Percentiles rank a stretch among this genome's conserved stretches.
phyloP scores from a whole-genome alignment of 2,797 vertebrate genomes.

The Gobio occitaniae region DNA sequence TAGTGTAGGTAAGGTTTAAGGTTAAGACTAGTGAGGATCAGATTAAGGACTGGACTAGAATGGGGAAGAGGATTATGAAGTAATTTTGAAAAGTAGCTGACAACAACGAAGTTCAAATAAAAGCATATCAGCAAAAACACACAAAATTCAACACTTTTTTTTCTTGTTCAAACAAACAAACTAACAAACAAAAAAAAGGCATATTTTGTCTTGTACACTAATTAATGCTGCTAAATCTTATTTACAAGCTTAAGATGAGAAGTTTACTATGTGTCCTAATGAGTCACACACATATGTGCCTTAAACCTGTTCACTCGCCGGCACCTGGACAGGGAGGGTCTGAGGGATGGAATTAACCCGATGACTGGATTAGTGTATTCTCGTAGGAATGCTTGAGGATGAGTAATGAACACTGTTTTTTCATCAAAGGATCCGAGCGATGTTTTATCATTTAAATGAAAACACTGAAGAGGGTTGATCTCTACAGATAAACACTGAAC shows the following conservation, averaged over 20 bases:
- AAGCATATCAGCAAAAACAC: not conserved
- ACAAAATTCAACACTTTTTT: not conserved
- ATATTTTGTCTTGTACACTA: not conserved
- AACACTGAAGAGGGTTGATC: constrained; percentile 21
- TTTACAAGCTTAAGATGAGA: not conserved
- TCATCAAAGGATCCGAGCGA: not conserved
- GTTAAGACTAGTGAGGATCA: constrained; percentile 18
- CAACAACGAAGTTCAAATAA: not conserved
- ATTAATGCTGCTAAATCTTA: not conserved
- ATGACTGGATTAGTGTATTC: not conserved
- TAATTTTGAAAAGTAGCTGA: not conserved
- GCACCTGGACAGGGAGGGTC: not conserved
- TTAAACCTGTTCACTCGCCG: constrained; percentile 11
- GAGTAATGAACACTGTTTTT: constrained; percentile 28
- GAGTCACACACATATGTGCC: not conserved
- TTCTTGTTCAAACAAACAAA: not conserved
- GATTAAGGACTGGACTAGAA: constrained; percentile 12
- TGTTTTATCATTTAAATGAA: constrained; percentile 17
- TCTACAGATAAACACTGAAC: not conserved
- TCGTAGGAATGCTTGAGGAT: constrained; percentile 3
- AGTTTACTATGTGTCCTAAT: not conserved
- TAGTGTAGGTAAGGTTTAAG: not conserved
- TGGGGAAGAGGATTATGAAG: constrained; percentile 6
- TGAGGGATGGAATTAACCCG: not conserved
- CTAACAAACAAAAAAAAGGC: not conserved